These are phyloP conservation scores for Drosophila flavopinicola DNA, from an alignment of 2,888 invertebrate genomes.

Conservation along the genomic window DNA sequence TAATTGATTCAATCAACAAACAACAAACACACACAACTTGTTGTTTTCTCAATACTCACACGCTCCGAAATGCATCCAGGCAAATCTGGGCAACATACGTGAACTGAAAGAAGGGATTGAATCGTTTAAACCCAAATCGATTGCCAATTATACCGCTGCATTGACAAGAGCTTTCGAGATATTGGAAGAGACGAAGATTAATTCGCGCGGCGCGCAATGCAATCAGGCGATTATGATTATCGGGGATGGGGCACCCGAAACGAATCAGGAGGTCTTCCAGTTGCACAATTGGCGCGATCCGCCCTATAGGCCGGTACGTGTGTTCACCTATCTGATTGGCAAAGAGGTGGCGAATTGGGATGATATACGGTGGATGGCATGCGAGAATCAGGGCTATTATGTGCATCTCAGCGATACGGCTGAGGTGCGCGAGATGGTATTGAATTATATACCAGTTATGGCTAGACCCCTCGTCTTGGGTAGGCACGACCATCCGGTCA, in stretches of 20 bases:
- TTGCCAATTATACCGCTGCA: constrained; percentile 97
- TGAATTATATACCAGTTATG: constrained; percentile 98
- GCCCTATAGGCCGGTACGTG: constrained; percentile 93
- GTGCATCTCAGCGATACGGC: constrained; percentile 98
- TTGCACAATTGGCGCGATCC: constrained; percentile 92
- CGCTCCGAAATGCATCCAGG: constrained; percentile 85
- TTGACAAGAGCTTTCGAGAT: constrained; percentile 95
- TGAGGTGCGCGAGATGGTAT: constrained; percentile 97
- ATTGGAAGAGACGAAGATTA: constrained; percentile 88
- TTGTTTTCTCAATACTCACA: constrained; percentile 44
- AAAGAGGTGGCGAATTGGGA: constrained; percentile 95
- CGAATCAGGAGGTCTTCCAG: constrained; percentile 96
- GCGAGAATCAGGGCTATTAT: constrained; percentile 97
- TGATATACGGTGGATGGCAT: constrained; percentile 99
- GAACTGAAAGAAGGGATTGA: constrained; percentile 92
- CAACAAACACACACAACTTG: constrained; percentile 4
- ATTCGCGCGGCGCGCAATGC: constrained; percentile 89
- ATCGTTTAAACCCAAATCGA: constrained; percentile 91
- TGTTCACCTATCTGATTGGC: constrained; percentile 99
- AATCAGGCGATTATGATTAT: constrained; percentile 99
- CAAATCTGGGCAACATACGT: constrained; percentile 92
- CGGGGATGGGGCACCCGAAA: constrained; percentile 99
- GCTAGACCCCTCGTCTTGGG: constrained; percentile 96
- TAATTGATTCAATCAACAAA: constrained; percentile 7
- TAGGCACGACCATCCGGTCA: constrained; percentile 93